Base-by-base conservation (phyloP, 2,113 vertebrate species). In the Ranitomeya imitator region DNA sequence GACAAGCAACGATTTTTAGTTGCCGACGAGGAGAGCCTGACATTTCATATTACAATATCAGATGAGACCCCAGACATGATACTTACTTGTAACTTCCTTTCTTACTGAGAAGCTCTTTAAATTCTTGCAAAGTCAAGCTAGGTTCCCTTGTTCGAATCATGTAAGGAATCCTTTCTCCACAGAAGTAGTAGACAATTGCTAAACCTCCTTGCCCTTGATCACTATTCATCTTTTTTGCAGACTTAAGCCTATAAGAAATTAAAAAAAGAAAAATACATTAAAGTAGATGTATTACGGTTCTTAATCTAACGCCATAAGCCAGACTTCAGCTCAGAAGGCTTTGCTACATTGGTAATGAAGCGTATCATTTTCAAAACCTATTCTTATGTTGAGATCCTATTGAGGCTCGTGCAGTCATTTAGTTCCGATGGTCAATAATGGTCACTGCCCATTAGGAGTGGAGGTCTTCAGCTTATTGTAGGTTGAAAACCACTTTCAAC, bases 71-170 rank as follows among this genome's bases (percentile, higher is more conserved):
- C 54, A 85, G 54, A 21, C 18, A 16, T 12, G 26, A 67, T 79
- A 85, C 87, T 67, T 89, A 89, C 87, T 89, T 89, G 82, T 85
- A 89, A 85, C 87, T 89, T 69, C 87, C 87, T 73, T 89, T 89
- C 74, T 89, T 89, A 31, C 87, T 89, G 81, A 88, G 63, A 61
- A 89, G 60, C 31, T 89, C 87, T 89, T 89, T 89, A 77, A 89
- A 89, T 83, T 89, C 87, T 59, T 89, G 87, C 67, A 89, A 67
- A 57, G 87, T 89, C 61, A 89, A 89, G 73, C 73, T 89, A 31
- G 87, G 87, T 51, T 89, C 87, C 52, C 85, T 89, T 37, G 87
- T 89, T 69, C 87, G 87, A 18, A 89, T 89, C 87, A 89, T 89
- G 51, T 89, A 89, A 45, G 87, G 87, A 57, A 89, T 89, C 54